Evolutionary conservation across 2,888 invertebrate genomes (phyloP).

Genomic region (Seira ritae): DNA sequence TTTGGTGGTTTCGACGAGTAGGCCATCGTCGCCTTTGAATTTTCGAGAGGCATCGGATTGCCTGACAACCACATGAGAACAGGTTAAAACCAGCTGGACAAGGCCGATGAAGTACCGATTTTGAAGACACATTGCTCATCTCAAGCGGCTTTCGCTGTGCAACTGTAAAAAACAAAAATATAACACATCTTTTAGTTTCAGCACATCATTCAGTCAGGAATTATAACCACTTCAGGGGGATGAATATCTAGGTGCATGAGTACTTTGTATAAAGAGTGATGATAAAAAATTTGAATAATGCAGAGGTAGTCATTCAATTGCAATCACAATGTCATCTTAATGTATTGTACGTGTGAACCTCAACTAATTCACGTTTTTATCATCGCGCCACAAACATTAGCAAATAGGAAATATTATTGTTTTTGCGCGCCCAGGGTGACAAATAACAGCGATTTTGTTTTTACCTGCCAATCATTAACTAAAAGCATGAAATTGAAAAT

Average conservation of each 20-base stretch:
- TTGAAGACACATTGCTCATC: constrained; percentile 74
- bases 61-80: constrained; percentile 73
- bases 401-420: background rate
- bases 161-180: constrained; percentile 58
- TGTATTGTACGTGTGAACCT: no score
- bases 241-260: no score
- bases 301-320: background rate
- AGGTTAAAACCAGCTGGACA: constrained; percentile 74
- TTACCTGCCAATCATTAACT: constrained; percentile 29
- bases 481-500: constrained; percentile 13
- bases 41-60: constrained; percentile 73
- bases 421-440: background rate
- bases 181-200: background rate
- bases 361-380: background rate
- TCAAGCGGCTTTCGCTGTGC: constrained; percentile 73
- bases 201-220: no score
- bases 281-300: no score
- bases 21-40: constrained; percentile 78
- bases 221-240: no score
- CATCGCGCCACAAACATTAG: background rate
- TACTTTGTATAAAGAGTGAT: background rate
- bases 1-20: constrained; percentile 87
- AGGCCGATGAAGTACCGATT: constrained; percentile 74
- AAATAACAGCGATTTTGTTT: constrained; percentile 21
- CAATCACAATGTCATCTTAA: background rate